Evolutionary conservation across 2,888 invertebrate genomes (phyloP).

Genomic region (Pammene aurita): DNA sequence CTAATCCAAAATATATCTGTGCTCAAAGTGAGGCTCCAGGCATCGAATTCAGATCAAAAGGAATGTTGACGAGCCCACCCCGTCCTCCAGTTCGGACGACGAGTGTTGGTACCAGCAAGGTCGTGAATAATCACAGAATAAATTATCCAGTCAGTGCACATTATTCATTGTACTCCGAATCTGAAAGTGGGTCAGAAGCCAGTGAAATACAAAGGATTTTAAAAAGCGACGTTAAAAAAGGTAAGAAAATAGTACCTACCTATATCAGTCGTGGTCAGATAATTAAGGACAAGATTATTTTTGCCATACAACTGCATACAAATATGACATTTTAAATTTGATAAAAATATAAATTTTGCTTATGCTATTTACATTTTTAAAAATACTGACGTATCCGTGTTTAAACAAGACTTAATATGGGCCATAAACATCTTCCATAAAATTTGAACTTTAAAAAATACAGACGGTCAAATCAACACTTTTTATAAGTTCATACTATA

Average conservation of each 20-base stretch:
- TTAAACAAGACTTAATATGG: no score
- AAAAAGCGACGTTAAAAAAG: slow-evolving; percentile 59
- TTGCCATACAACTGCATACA: no score
- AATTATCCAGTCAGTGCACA: slow-evolving; percentile 48
- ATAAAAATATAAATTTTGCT: no score
- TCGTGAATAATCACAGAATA: slow-evolving; percentile 54
- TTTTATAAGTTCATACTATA: no score
- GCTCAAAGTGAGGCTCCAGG: slow-evolving; percentile 18
- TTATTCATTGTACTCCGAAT: slow-evolving; percentile 79
- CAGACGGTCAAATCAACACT: no score
- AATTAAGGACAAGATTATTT: no score
- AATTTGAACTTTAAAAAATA: no score
- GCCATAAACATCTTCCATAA: no score
- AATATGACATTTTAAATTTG: no score
- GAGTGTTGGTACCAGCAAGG: slow-evolving; percentile 59
- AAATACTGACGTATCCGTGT: no score
- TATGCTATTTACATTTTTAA: no score
- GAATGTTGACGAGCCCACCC: slow-evolving; percentile 56
- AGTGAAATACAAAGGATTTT: slow-evolving; percentile 87
- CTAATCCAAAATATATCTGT: neutral
- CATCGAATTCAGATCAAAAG: slow-evolving; percentile 47
- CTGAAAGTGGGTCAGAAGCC: slow-evolving; percentile 88
- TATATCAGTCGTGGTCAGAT: no score
- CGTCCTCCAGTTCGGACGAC: slow-evolving; percentile 70
- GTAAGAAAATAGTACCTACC: slow-evolving; percentile 44